Base-by-base conservation (phyloP, 2,888 invertebrate species). In the Drosophila fulvimacula region DNA sequence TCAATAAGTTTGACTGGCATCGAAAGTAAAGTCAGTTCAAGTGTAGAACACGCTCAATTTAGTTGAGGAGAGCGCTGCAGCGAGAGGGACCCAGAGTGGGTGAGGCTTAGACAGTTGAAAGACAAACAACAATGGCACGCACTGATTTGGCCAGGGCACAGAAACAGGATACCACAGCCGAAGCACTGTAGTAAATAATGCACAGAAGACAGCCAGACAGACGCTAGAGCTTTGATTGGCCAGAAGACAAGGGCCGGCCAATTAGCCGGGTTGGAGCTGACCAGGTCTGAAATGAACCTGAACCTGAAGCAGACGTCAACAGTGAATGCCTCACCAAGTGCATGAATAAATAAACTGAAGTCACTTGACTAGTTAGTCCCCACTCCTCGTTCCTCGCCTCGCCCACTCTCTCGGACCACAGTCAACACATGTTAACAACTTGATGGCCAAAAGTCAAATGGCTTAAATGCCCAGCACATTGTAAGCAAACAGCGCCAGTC, bases 361-460 rank as follows among this genome's bases (percentile, higher is more conserved):
- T 65, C 81, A 81, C 83, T 83, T 83, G 76, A 79, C 69, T 67
- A 61, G 61, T 66, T 57, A 42, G 15, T 57, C 56, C 52, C 24
- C 36, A 46, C 41, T 60, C 21, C 36, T 41, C 9, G n/a, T 9
- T 10, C 13, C 30, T 52, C 63, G 24, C 39, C 27, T 44, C 32
- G 17, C 13, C 13, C 32, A 3, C 49, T 7, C 11, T 19, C 32
- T 34, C 51, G 10, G 15, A 59, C 55, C 75, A 53, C 68, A 79
- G 72, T 76, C 82, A 85, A 84, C 85, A 82, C 88, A 87, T 83
- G 83, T 83, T 86, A 87, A 85, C 85, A 84, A 87, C 82, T 87
- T 84, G 84, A 83, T 83, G 85, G 76, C 84, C 82, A 84, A 84
- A 84, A 84, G 83, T 84, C 83, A 87, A 87, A 82, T 84, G 84